Evolutionary conservation across 2,888 invertebrate species (phyloP).

Genomic region (Acronicta alni): DNA sequence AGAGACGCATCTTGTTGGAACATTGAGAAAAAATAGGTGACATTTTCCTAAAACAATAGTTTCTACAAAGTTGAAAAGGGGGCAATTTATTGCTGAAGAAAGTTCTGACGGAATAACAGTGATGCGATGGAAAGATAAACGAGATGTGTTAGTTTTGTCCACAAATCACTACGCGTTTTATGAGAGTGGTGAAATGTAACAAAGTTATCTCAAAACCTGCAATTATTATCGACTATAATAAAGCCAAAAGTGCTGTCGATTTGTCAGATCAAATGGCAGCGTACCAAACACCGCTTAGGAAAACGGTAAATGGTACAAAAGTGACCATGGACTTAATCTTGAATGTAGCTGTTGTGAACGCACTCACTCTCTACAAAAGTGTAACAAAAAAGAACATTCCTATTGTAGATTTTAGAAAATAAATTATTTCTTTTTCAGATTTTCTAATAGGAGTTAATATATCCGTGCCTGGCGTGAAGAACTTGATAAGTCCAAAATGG

Average conservation of each 20-base stretch:
- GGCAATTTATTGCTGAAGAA: slow-evolving; percentile 16
- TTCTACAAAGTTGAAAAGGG: slow-evolving; percentile 19
- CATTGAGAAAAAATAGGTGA: slow-evolving; percentile 10
- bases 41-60: slow-evolving; percentile 15
- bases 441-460: not conserved
- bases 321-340: slow-evolving; percentile 27
- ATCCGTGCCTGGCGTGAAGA: too few species aligned
- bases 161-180: slow-evolving; percentile 46
- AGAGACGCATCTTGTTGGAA: slow-evolving; percentile 17
- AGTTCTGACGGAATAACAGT: slow-evolving; percentile 22
- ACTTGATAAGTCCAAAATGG: slow-evolving; percentile 1
- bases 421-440: slow-evolving; percentile 6
- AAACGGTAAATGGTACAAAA: slow-evolving; percentile 48
- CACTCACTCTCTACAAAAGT: slow-evolving; percentile 23
- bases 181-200: slow-evolving; percentile 17
- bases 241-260: slow-evolving; percentile 50
- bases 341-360: slow-evolving; percentile 41
- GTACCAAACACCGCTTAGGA: slow-evolving; percentile 51
- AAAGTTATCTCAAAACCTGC: slow-evolving; percentile 35
- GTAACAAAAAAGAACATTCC: slow-evolving; percentile 12
- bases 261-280: slow-evolving; percentile 54
- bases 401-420: slow-evolving; percentile 15
- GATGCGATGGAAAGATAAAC: slow-evolving; percentile 24
- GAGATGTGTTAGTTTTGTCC: slow-evolving; percentile 40
- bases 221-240: slow-evolving; percentile 54